Conservation (phyloP, 2,113 vertebrate genomes). For the Peucedramus taeniatus region DNA sequence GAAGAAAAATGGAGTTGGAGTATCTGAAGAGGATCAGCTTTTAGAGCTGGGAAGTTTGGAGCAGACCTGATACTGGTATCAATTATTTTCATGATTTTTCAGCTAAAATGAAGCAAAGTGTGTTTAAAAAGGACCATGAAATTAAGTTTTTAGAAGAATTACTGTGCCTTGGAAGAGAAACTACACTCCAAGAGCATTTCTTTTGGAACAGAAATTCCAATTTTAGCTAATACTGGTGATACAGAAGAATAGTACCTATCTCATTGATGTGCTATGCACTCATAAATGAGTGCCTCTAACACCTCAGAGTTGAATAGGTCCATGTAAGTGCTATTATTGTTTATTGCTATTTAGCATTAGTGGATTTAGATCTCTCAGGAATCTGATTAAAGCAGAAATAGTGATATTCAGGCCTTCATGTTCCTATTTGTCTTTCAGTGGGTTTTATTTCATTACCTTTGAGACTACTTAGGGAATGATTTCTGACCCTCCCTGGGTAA, state of each 20-base stretch:
- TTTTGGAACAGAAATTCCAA: not conserved
- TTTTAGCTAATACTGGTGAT: not conserved
- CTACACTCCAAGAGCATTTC: not conserved
- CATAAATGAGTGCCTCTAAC: not conserved
- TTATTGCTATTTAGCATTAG: constrained; percentile 32
- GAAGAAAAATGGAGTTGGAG: not conserved
- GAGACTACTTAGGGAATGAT: constrained; percentile 11
- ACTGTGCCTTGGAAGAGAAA: not conserved
- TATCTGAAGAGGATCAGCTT: not conserved
- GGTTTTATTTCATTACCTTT: constrained; percentile 37
- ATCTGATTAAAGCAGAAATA: not conserved
- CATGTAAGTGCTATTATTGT: constrained; percentile 12
- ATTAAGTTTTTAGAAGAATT: not conserved
- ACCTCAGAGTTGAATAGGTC: not conserved
- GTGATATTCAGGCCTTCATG: not conserved
- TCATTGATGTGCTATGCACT: not conserved
- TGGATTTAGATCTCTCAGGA: not conserved
- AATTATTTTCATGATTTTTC: not conserved
- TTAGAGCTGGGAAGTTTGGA: not conserved
- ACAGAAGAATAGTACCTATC: not conserved
- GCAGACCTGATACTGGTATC: not conserved
- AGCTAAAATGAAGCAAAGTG: not conserved
- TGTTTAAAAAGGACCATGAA: not conserved
- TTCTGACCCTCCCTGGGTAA: constrained; percentile 6
- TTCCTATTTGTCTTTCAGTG: constrained; percentile 18